Conservation (phyloP, 2,888 invertebrate species). For the Tetragonula carbonaria region DNA sequence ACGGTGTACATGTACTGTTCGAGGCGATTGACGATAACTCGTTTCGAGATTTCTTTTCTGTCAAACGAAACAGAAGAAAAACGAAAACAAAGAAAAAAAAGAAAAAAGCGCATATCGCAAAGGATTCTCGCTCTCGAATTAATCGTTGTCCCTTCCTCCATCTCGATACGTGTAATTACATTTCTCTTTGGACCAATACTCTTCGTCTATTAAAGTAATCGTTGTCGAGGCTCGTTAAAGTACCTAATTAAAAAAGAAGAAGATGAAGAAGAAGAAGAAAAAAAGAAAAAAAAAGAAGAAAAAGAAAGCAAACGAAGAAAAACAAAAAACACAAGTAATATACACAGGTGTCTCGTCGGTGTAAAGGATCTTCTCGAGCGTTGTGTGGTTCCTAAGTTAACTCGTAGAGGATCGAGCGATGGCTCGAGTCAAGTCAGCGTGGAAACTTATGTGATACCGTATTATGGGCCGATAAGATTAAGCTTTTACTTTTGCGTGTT, state of each 20-base stretch:
- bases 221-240: slow-evolving; percentile 71
- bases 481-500: slow-evolving; percentile 42
- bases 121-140: slow-evolving; percentile 11
- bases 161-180: slow-evolving; percentile 62
- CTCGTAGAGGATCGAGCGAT: slow-evolving; percentile 52
- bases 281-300: neutral
- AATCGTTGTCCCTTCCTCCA: slow-evolving; percentile 9
- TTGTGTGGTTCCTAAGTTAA: slow-evolving; percentile 71
- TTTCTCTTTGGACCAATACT: slow-evolving; percentile 80
- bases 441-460: slow-evolving; percentile 66
- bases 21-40: neutral
- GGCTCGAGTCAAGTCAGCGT: slow-evolving; percentile 58
- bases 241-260: slow-evolving; percentile 52
- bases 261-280: neutral
- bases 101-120: neutral
- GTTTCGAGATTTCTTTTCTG: neutral
- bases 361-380: slow-evolving; percentile 65
- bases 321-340: neutral
- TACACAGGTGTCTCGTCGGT: slow-evolving; percentile 59
- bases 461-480: slow-evolving; percentile 50
- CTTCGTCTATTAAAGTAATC: slow-evolving; percentile 75
- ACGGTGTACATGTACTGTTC: neutral
- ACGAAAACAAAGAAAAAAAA: neutral
- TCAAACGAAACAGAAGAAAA: neutral
- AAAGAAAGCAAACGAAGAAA: neutral